Evolutionary conservation across 2,888 invertebrate species (phyloP), one percentile per base, ranked within the genome.

Genomic region (Lissocephala sabroskyi): DNA sequence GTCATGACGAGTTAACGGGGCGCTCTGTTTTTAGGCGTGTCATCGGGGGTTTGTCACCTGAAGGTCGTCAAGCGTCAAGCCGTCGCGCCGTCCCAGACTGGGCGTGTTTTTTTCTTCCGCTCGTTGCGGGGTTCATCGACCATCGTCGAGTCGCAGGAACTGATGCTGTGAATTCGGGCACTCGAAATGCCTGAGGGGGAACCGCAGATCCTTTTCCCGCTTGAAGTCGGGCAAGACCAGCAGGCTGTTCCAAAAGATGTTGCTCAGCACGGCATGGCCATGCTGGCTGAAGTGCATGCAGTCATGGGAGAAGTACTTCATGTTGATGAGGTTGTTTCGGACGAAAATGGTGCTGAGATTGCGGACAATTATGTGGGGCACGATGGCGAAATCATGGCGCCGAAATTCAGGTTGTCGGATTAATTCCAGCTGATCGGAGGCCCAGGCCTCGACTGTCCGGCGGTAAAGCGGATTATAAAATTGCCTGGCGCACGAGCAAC

Each of bases 261-360:
- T 87, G 2, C 86, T 84, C 60, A 85, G 82, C 79, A 80, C 73
- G 10, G 88, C 87, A 67, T 88, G 85, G 43, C 84, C 83, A 64
- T 86, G 86, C 67, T 89, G 89, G 65, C 87, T 87, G 14, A 87
- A 82, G 66, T 89, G 89, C 60, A 89, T 88, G 70, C 89, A 89
- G 75, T 89, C 89, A n/a, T 75, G 74, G 1, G 88, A 86, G 40
- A 88, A 68, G 70, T 82, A 88, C n/a, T 85, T 80, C 43, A 83
- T 80, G 79, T 89, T 88, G 0, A 80, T 70, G 1, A 61, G 58
- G 11, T 86, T 87, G 45, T 83, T 66, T 4, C 65, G 40, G 9
- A 37, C 58, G 10, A 18, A 58, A 3, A 87, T 87, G 29, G 86
- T 55, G 0, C 49, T 52, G 9, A 56, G 19, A 36, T 77, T 41